Percentiles rank a stretch among this genome's conserved stretches.
Conservation (phyloP, 2,797 vertebrate species). For the Glossophaga mutica region DNA sequence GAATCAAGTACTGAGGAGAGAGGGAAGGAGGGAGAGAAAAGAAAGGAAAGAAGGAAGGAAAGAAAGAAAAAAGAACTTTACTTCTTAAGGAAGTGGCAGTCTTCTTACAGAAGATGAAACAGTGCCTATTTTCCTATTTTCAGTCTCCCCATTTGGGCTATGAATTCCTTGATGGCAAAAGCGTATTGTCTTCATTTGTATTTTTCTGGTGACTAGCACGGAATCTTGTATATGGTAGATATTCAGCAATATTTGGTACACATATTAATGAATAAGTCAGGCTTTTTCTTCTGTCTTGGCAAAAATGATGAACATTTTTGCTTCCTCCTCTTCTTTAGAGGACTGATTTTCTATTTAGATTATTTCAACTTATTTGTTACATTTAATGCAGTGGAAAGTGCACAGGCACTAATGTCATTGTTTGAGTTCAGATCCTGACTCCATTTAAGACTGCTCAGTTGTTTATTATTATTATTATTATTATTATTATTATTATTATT, state of each 20-base stretch:
- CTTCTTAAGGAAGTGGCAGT: neutral
- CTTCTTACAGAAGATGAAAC: neutral
- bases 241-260: neutral
- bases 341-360: neutral
- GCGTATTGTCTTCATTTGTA: neutral
- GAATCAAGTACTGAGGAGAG: neutral
- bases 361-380: neutral
- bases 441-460: neutral
- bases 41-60: no score
- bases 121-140: neutral
- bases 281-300: neutral
- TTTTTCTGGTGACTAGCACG: neutral
- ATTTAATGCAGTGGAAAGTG: neutral
- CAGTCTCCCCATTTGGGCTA: neutral
- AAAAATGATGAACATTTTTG: neutral
- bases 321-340: neutral
- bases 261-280: neutral
- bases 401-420: neutral
- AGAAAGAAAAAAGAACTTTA: neutral
- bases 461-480: no score
- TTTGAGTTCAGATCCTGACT: neutral
- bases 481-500: neutral
- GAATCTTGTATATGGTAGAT: neutral
- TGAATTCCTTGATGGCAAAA: neutral
- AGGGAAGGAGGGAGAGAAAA: no score